Base-by-base conservation (phyloP, 2,797 vertebrate species). In the Lutjanus argentimaculatus region DNA sequence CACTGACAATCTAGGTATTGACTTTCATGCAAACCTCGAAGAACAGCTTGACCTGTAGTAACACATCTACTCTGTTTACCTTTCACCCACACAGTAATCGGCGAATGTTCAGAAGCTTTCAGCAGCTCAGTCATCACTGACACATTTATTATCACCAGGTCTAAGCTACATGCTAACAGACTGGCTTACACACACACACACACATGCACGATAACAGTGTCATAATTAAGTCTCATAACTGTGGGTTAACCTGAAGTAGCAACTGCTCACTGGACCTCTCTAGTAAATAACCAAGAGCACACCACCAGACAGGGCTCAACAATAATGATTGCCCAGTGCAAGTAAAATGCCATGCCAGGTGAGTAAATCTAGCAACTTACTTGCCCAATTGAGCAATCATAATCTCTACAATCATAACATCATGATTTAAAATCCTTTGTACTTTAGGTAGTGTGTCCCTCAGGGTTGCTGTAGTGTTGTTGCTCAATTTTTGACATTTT, bases 31-130 rank as follows among this genome's bases (percentile, higher is more conserved):
- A 69, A 64, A 85, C 17, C 46, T 65, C 17, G 49, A 30, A 52
- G 12, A 64, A 75, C 49, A 69, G 21, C 43, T 43, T 71, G 70
- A 55, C 63, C 73, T 68, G 52, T 8, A 66, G 45, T 62, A 71
- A 67, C 69, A 77, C 43, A 42, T 61, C 30, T 40, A 17, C 45
- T 56, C 36, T 55, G 45, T 84, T 79, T 77, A 75, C 49, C 51
- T 79, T 82, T 72, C 30, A 80, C 53, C 17, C 48, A 78, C 57
- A 62, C 62, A 63, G 46, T 58, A 42, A 59, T n/a, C 43, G 3
- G 25, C 25, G 25, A 72, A 14, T 15, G 55, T 67, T 83, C n/a
- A 67, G 53, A 30, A 36, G 65, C 70, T 53, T 59, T 65, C 70
- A 72, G 40, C 45, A 15, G 69, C 21, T 43, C 51, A 52, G 51